Percentiles rank a stretch among this genome's conserved stretches.
These are phyloP conservation scores for Whitmania pigra DNA, from an alignment of 1,140 invertebrate genomes.

Conservation along the genomic window DNA sequence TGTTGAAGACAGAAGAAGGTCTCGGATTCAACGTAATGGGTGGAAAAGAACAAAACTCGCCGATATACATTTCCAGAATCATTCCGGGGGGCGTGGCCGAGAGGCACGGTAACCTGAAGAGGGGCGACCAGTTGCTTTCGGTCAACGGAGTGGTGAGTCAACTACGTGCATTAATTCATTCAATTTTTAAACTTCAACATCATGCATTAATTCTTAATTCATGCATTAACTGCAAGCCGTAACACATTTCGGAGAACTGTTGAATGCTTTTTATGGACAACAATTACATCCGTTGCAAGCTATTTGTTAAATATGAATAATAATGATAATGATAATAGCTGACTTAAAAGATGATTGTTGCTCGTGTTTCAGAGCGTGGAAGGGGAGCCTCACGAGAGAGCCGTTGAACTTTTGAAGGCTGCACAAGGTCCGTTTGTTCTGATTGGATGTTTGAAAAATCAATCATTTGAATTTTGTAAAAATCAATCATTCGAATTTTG, in stretches of 20 bases:
- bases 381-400: constrained; percentile 97
- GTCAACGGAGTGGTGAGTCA: constrained; percentile 80
- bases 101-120: constrained; percentile 84
- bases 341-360: too few species aligned
- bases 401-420: constrained; percentile 93
- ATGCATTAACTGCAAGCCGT: too few species aligned
- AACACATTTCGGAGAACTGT: too few species aligned
- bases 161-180: neutral
- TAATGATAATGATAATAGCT: too few species aligned
- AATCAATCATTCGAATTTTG: neutral
- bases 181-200: too few species aligned
- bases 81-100: constrained; percentile 96
- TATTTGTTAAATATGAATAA: too few species aligned
- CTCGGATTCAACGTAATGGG: constrained; percentile 99
- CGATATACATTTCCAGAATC: constrained; percentile 97
- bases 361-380: constrained; percentile 67
- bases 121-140: constrained; percentile 91
- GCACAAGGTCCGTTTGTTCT: constrained; percentile 56
- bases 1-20: constrained; percentile 97
- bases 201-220: too few species aligned
- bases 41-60: constrained; percentile 96
- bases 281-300: too few species aligned
- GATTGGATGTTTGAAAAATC: neutral
- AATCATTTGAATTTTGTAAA: neutral
- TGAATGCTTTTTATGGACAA: too few species aligned